Base-by-base conservation (phyloP, 2,888 invertebrate genomes). In the Torymus tubicola region DNA sequence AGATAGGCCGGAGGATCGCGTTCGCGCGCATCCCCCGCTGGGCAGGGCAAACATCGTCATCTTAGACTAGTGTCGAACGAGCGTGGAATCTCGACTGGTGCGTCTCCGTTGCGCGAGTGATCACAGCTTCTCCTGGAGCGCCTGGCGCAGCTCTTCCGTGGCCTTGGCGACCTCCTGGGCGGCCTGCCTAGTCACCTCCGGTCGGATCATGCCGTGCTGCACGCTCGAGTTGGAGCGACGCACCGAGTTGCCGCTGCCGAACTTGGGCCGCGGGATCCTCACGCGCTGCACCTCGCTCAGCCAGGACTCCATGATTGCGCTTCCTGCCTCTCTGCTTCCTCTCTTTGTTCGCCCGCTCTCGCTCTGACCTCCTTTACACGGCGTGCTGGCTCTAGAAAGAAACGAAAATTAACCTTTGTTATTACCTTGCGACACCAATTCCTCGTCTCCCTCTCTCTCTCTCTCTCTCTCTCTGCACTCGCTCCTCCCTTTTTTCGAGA, bases 191-290 rank as follows among this genome's bases (percentile, higher is more conserved):
- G 92, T 8, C 42, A 42, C 92, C 83, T 92, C 93, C 74, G 92
- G 92, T 82, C 93, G 91, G 84, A 91, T 92, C 42, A 42, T 42
- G 42, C 42, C 42, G 87, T 94, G 80, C 92, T 94, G 78, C 93
- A 94, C 87, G 92, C 89, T 86, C 88, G 91, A 87, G 89, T 92
- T 88, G 89, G 92, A 87, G 89, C 92, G 84, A 85, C 90, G 86
- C 80, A 90, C 89, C n/a, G 90, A 88, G 83, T 89, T 90, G 21
- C 92, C 93, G 85, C 92, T 93, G 70, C 94, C 94, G 88, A 96
- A 96, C 92, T 96, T 96, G 5, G 96, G 96, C 84, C 96, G 93
- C 42, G 96, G 96, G 86, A 96, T 96, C 86, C 95, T 93, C 83
- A 96, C 94, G 85, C 95, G 94, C 90, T 96, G 96, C 68, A 96